Evolutionary conservation across 2,113 vertebrate species (phyloP), one percentile per base, ranked within the genome.

Genomic region (Rhinolophus sinicus): DNA sequence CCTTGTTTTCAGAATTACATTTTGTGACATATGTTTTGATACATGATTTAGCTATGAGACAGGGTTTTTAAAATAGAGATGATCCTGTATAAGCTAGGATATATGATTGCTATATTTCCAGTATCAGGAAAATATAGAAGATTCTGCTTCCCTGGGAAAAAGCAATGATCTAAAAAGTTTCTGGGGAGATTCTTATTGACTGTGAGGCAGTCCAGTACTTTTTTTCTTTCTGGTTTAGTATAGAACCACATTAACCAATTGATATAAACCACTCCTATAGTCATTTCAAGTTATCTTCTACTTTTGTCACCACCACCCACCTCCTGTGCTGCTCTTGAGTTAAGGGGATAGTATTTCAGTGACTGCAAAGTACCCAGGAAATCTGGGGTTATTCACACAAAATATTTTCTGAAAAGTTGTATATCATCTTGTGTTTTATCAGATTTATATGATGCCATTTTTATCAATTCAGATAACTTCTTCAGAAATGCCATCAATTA

Each of bases 391-490:
- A 54, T 40, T 83, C 28, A 58, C 4, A 14, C 38, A 4, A 87
- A 92, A 75, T 92, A 80, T 50, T 92, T 77, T 24, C 72, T 72
- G 12, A 87, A 35, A 92, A 30, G 5, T 67, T 94, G 7, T 0
- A 26, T 33, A 24, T 64, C 1, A 4, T 22, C 2, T 70, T 69
- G 0, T 47, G 4, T 69, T 90, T 95, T 72, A 82, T 92, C 10
- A 86, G 11, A 56, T 69, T 77, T 83, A 86, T 35, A 56, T 88
- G 21, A 76, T 60, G 6, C 10, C 28, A 38, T 86, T 95, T 90
- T 72, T 88, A 83, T 64, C 5, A 94, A n/a, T 65, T 94, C n/a
- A 72, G 33, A 58, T 78, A 86, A 77, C 5, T 70, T 95, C 28
- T 88, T 97, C 18, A 94, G 38, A 92, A 92, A 87, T 47, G 28